Conservation (phyloP, 2,113 vertebrate genomes). For the Archilochus colubris region DNA sequence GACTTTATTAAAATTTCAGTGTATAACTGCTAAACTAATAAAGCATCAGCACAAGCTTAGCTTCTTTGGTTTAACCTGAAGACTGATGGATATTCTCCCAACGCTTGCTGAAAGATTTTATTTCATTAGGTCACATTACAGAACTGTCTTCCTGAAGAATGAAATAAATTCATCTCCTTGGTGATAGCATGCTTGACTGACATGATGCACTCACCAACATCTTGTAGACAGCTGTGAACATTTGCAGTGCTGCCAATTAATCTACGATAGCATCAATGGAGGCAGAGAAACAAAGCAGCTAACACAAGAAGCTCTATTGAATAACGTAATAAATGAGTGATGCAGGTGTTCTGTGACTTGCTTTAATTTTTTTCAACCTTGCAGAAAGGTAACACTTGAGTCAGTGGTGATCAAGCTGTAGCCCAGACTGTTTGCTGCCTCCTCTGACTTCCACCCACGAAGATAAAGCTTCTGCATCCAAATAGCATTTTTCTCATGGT, state of each 20-base stretch:
- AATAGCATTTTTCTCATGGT: neutral
- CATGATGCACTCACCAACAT: constrained; percentile 61
- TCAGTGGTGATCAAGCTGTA: neutral
- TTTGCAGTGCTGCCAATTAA: constrained; percentile 67
- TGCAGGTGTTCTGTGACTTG: constrained; percentile 55
- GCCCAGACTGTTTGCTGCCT: neutral
- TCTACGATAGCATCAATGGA: constrained; percentile 52
- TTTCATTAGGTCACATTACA: constrained; percentile 65
- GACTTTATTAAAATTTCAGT: constrained; percentile 13
- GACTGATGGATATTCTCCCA: constrained; percentile 25
- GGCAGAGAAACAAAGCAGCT: constrained; percentile 38
- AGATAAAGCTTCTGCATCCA: neutral
- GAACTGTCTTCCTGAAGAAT: constrained; percentile 52
- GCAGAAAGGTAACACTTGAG: constrained; percentile 34
- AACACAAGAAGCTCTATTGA: constrained; percentile 55
- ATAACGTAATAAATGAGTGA: constrained; percentile 27
- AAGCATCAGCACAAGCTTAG: neutral
- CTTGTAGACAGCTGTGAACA: constrained; percentile 80
- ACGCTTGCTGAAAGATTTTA: constrained; percentile 45
- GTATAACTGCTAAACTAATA: neutral
- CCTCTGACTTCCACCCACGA: neutral
- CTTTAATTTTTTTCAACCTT: constrained; percentile 5
- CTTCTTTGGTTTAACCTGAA: neutral
- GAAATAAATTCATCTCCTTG: constrained; percentile 60
- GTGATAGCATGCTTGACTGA: constrained; percentile 68